Percentiles rank a stretch among this genome's conserved stretches.
Evolutionary conservation across 2,113 vertebrate genomes (phyloP).

Genomic region (Zapornia atra): DNA sequence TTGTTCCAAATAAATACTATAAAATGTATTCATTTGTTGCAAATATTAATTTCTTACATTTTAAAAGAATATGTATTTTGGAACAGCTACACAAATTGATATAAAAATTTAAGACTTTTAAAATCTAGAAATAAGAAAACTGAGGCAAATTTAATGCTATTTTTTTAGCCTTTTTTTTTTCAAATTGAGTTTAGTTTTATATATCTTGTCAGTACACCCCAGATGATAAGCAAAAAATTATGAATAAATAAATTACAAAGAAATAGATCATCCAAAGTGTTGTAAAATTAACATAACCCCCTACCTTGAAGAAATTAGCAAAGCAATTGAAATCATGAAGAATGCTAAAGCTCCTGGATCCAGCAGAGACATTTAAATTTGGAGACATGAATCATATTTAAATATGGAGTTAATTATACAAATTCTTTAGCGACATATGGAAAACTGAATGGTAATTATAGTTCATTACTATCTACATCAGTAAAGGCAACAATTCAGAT

Average conservation of each 20-base stretch:
- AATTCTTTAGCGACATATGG: conserved; percentile 42
- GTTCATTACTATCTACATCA: conserved; percentile 52
- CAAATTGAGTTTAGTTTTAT: background rate
- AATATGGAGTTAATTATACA: conserved; percentile 57
- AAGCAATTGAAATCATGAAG: conserved; percentile 31
- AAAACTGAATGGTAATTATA: conserved; percentile 57
- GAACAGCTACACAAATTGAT: background rate
- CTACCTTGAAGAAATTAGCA: conserved; percentile 42
- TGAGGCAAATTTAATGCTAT: background rate
- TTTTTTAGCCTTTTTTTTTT: background rate
- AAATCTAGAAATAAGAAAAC: background rate
- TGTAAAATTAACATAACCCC: background rate
- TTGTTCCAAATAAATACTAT: background rate
- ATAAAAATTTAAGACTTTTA: background rate
- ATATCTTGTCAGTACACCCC: background rate
- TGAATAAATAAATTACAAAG: background rate
- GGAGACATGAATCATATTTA: conserved; percentile 51
- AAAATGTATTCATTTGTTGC: background rate
- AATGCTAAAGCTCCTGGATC: conserved; percentile 9
- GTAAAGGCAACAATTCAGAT: conserved; percentile 36
- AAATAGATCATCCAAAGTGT: background rate
- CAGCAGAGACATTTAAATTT: conserved; percentile 41
- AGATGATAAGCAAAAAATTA: background rate
- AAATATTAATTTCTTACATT: background rate
- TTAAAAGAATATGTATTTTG: background rate